Percentiles rank a stretch among this genome's conserved stretches.
These are phyloP conservation scores for Platypus cylindrus DNA, from an alignment of 2,888 invertebrate genomes.

Conservation along the genomic window DNA sequence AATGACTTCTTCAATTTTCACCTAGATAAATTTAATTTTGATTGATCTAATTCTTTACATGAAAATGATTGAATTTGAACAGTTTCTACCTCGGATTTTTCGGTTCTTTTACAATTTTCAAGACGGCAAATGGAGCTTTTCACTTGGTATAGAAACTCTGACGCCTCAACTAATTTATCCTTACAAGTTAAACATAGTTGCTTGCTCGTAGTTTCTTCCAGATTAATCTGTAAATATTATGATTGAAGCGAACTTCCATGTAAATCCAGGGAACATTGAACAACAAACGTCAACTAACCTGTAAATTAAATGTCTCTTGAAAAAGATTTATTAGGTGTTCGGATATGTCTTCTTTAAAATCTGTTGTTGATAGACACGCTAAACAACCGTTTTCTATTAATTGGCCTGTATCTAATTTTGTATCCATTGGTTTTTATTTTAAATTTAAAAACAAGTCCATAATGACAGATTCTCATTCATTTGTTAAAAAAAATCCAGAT, in stretches of 20 bases:
- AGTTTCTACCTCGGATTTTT: not conserved
- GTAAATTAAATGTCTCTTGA: slow-evolving; percentile 11
- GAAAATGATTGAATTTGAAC: no score
- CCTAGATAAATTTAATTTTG: no score
- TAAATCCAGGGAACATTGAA: no score
- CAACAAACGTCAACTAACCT: slow-evolving; percentile 16
- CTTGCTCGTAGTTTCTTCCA: slow-evolving; percentile 9
- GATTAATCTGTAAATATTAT: slow-evolving; percentile 13
- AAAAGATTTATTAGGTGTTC: slow-evolving; percentile 8
- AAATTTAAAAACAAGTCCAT: no score
- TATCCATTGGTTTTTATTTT: no score
- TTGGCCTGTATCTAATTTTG: no score
- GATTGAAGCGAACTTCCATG: slow-evolving; percentile 9
- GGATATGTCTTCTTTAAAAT: slow-evolving; percentile 9
- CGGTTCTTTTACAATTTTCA: slow-evolving; percentile 1
- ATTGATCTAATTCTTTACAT: no score
- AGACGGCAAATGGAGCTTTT: slow-evolving; percentile 8
- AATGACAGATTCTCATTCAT: no score
- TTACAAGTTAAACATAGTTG: slow-evolving; percentile 13
- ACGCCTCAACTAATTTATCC: slow-evolving; percentile 9
- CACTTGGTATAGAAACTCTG: slow-evolving; percentile 11
- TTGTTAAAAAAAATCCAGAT: no score
- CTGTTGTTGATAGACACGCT: slow-evolving; percentile 12
- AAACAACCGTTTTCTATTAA: slow-evolving; percentile 14
- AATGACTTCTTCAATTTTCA: no score